Base-by-base conservation (phyloP, 2,797 vertebrate genomes). In the Ctenopoma kingsleyae region DNA sequence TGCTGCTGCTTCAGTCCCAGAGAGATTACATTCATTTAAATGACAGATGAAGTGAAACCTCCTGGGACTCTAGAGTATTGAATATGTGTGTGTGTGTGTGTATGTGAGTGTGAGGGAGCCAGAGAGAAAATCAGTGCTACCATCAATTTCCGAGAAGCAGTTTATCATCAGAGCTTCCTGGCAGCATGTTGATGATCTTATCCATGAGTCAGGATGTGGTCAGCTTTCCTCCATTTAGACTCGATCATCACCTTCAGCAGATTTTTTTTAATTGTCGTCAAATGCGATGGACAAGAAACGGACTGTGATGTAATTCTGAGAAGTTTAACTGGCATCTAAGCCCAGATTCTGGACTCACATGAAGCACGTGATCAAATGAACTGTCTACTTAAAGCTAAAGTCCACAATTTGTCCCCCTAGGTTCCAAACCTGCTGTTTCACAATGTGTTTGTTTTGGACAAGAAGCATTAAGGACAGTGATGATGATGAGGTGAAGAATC, bases 131-230 rank as follows among this genome's bases (percentile, higher is more conserved):
- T 63, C 1, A 3, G 55, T 67, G 66, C 65, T 50, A 19, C 40
- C 43, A 70, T 77, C 51, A 38, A 32, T 79, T 83, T 84, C 76
- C 70, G 23, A 54, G 81, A 86, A 87, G 6, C 9, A 10, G 49
- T 81, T 62, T 68, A 78, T 89, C 79, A 60, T 74, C 36, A 8
- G 0, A n/a, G 55, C 66, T 87, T 85, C 79, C 83, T 64, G 83
- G 76, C 62, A 88, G 66, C 49, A 16, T 13, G 20, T 51, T 62
- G 71, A 43, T 79, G 81, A 85, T 82, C 67, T 79, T 83, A 80
- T 44, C 35, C 0, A 1, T 60, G 71, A 81, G 74, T 85, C 73
- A 80, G 52, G 72, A 78, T 68, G 81, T 10, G 58, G 67, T 84
- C 74, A 22, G 47, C 44, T 30, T 3, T 55, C 56, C 41, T 57